Evolutionary conservation across 2,888 invertebrate species (phyloP).

Genomic region (Folsomia candida): DNA sequence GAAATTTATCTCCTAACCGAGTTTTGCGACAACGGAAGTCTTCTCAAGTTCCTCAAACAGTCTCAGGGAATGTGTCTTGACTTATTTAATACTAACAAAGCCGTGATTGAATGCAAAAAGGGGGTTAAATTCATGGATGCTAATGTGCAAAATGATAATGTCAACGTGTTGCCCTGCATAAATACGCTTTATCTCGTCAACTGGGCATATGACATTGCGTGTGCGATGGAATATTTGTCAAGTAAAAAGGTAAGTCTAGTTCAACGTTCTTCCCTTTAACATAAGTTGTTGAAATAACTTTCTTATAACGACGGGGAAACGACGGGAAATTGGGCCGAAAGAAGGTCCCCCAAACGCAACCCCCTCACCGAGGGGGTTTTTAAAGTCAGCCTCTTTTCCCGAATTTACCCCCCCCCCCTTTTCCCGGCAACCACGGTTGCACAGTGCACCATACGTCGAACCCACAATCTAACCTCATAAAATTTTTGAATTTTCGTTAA

Average conservation of each 20-base stretch:
- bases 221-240: slow-evolving; percentile 32
- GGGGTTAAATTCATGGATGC: background rate
- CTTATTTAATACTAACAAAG: background rate
- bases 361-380: too few species aligned
- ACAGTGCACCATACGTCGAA: too few species aligned
- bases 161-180: background rate
- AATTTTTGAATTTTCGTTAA: too few species aligned
- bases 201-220: slow-evolving; percentile 31
- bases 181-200: slow-evolving; percentile 20
- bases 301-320: too few species aligned
- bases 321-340: too few species aligned
- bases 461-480: too few species aligned
- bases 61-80: slow-evolving; percentile 10
- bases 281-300: too few species aligned
- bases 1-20: slow-evolving; percentile 15
- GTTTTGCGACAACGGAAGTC: slow-evolving; percentile 17
- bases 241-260: slow-evolving; percentile 31
- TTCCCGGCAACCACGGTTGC: too few species aligned
- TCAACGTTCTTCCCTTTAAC: too few species aligned
- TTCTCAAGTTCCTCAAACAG: slow-evolving; percentile 12
- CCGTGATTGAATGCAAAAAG: background rate
- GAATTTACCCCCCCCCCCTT: too few species aligned
- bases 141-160: background rate
- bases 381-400: too few species aligned
- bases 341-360: too few species aligned